A percentile compares a stretch with the other conserved stretches of the same genome.
phyloP scores from a whole-genome alignment of 2,888 invertebrate genomes.

The Andrena flavipes region DNA sequence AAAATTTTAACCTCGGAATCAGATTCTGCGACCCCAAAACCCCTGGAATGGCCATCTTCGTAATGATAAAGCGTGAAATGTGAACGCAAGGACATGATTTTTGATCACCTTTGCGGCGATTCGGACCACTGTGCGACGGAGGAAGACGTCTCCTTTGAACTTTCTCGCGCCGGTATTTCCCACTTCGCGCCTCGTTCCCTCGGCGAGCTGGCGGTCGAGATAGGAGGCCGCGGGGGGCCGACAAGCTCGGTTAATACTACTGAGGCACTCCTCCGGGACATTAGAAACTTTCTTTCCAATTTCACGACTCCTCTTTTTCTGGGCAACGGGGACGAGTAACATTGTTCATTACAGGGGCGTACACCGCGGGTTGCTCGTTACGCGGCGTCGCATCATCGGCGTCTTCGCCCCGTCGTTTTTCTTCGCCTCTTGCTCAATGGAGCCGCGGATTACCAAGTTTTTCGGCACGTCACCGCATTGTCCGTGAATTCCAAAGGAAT shows the following conservation, averaged over 20 bases:
- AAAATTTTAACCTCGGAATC: no score
- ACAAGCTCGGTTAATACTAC: conserved; percentile 55
- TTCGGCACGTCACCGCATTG: not conserved
- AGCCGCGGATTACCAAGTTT: not conserved
- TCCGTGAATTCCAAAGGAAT: not conserved
- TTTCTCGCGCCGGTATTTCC: conserved; percentile 51
- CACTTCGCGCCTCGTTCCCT: conserved; percentile 36
- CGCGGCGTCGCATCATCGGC: conserved; percentile 4
- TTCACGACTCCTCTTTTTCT: conserved; percentile 54
- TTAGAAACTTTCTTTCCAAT: conserved; percentile 61
- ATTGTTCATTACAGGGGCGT: conserved; percentile 39
- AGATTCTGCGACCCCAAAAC: no score
- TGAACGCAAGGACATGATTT: no score
- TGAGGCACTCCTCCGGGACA: conserved; percentile 47
- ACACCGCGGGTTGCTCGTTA: conserved; percentile 1
- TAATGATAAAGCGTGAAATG: no score
- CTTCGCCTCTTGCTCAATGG: conserved; percentile 1
- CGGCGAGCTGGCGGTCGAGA: not conserved
- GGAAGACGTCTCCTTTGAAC: conserved; percentile 41
- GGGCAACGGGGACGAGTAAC: conserved; percentile 36
- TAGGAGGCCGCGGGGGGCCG: conserved; percentile 12
- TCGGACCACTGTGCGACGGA: no score
- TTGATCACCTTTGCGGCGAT: no score
- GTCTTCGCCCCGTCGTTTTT: not conserved
- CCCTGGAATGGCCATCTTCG: no score